Evolutionary conservation across 2,888 invertebrate species (phyloP), one percentile per base, ranked within the genome.

Genomic region (Bedellia somnulentella): DNA sequence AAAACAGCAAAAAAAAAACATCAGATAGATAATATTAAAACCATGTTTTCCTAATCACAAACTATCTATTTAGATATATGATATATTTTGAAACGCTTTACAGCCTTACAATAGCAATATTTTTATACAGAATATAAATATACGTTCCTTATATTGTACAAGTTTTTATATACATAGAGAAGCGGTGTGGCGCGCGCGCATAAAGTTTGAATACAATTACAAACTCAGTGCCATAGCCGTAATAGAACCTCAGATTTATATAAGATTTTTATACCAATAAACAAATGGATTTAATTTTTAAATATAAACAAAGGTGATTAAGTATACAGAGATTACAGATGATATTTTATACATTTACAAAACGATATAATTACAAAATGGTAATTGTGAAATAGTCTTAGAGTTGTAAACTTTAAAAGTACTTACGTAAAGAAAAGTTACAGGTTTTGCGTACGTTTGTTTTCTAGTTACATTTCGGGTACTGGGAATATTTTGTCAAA

Each of bases 311-410:
- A 70, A 63, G 64, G 68, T 73, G 73, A 73, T 71, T 75, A 70
- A 67, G 70, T 73, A 73, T 75, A 75, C 73, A 75, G 73, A 75
- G 68, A 75, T 71, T 71, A 73, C 64, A 75, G 73, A 75, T 73
- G 71, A 73, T 75, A 75, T 75, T 75, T 75, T 75, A 75, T 75
- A 75, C 73, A 75, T 70, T 75, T 75, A 75, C 73, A 73, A 70
- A 56, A 71, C 68, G 68, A 67, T 71, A 71, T n/a, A n/a, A n/a
- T 73, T 71, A 71, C 70, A 66, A 67, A 63, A 59, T 52, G 4
- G 53, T 63, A 60, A 66, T 61, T 62, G 67, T 70, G 67, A 61
- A 70, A 68, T 75, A 73, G 70, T 57, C 56, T 64, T 71, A 70
- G 64, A 13, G 23, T 66, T 68, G 62, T 58, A 49, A 51, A 59